Conservation (phyloP, 2,113 vertebrate genomes). For the Erinaceus europaeus region DNA sequence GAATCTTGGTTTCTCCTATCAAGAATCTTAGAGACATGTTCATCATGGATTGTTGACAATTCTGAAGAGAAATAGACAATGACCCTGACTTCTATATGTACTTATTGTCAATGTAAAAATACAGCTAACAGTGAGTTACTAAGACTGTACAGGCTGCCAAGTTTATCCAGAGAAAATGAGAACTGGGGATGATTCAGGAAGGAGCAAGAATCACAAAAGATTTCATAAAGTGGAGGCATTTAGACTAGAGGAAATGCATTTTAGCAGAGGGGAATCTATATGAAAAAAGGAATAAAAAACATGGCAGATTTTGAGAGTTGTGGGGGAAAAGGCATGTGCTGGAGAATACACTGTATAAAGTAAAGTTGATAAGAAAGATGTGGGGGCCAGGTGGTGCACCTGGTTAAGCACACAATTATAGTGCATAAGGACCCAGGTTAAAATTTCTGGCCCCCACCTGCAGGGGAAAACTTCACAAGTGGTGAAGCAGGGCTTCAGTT, state of each 20-base stretch:
- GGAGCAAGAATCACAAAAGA: not conserved
- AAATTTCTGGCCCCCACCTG: too few species aligned
- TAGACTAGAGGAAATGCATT: not conserved
- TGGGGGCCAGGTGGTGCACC: too few species aligned
- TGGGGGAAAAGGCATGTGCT: not conserved
- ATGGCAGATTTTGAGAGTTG: not conserved
- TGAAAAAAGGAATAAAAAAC: not conserved
- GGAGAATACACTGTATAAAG: not conserved
- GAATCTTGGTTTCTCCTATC: not conserved
- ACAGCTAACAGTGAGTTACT: not conserved
- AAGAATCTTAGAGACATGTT: conserved; percentile 12
- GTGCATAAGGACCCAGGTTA: too few species aligned
- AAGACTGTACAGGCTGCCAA: not conserved
- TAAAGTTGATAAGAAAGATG: not conserved
- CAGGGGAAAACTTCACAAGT: too few species aligned
- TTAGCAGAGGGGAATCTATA: not conserved
- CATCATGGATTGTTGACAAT: not conserved
- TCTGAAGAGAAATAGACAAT: not conserved
- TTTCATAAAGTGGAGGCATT: not conserved
- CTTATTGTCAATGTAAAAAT: not conserved
- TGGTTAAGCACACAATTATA: too few species aligned
- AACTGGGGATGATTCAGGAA: not conserved
- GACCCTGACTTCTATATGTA: not conserved
- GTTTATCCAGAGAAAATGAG: not conserved
- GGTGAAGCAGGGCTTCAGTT: too few species aligned